phyloP scores from a whole-genome alignment of 2,113 vertebrate genomes.

The Ibidorhyncha struthersii region DNA sequence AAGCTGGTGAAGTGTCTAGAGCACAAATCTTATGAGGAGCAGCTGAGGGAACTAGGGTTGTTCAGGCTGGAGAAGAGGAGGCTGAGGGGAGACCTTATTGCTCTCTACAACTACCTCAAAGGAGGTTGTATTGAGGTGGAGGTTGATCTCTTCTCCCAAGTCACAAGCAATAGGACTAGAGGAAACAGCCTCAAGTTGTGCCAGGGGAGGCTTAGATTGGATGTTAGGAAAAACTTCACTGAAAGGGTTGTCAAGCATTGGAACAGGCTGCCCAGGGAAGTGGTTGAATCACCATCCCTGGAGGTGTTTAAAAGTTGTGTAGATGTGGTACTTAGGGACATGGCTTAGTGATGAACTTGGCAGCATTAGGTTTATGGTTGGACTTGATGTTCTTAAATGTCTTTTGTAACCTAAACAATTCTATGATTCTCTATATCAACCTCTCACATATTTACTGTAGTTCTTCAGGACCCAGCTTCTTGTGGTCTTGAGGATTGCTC shows the following conservation, averaged over 20 bases:
- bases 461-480: background rate
- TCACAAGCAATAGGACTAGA: background rate
- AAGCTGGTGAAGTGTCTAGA: background rate
- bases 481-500: background rate
- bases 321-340: background rate
- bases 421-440: background rate
- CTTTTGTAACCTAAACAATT: background rate
- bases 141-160: background rate
- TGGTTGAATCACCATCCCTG: background rate
- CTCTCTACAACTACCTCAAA: background rate
- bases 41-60: background rate
- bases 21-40: background rate
- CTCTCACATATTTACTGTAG: background rate
- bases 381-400: background rate
- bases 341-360: background rate
- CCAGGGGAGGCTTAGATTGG: background rate
- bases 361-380: background rate
- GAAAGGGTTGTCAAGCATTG: background rate
- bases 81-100: background rate
- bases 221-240: background rate
- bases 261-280: background rate
- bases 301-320: background rate
- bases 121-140: background rate
- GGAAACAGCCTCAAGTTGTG: background rate
- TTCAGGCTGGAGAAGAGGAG: background rate